Percentiles rank a stretch among this genome's conserved stretches.
phyloP scores from a whole-genome alignment of 2,113 vertebrate genomes.

The Ovibos moschatus region DNA sequence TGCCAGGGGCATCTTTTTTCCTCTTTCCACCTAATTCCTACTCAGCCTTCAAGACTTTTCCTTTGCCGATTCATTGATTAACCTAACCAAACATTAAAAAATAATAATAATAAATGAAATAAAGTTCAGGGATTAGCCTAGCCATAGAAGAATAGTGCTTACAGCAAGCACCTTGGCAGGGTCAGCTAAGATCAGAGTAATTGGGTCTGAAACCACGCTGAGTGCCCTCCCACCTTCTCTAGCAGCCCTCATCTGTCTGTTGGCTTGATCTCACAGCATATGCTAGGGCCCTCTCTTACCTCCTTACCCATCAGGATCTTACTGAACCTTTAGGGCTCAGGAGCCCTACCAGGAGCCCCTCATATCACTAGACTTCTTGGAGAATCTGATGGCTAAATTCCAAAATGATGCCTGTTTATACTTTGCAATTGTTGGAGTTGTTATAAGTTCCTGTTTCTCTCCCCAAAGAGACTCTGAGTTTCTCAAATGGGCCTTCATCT shows the following conservation, averaged over 20 bases:
- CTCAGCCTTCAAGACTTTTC: not conserved
- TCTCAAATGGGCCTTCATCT: not conserved
- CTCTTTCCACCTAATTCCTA: not conserved
- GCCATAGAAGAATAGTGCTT: not conserved
- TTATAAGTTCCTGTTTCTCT: not conserved
- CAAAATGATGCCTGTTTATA: not conserved
- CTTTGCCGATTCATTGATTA: not conserved
- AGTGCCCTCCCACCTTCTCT: not conserved
- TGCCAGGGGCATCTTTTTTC: not conserved
- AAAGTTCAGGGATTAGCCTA: not conserved
- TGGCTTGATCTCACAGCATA: not conserved
- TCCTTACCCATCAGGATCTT: not conserved
- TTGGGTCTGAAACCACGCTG: not conserved
- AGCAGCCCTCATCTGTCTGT: fast-evolving
- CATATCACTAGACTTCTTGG: not conserved
- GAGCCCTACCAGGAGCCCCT: not conserved
- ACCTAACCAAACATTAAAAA: not conserved
- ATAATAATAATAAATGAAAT: not conserved
- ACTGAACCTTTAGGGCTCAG: not conserved
- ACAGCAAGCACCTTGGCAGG: not conserved
- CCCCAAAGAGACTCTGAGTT: not conserved
- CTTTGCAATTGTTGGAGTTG: not conserved
- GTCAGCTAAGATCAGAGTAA: not conserved
- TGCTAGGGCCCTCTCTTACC: too few species aligned
- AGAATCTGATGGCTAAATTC: not conserved